Percentiles rank a stretch among this genome's conserved stretches.
These are phyloP conservation scores for Leptosomus discolor DNA, from an alignment of 2,113 vertebrate species.

Conservation along the genomic window DNA sequence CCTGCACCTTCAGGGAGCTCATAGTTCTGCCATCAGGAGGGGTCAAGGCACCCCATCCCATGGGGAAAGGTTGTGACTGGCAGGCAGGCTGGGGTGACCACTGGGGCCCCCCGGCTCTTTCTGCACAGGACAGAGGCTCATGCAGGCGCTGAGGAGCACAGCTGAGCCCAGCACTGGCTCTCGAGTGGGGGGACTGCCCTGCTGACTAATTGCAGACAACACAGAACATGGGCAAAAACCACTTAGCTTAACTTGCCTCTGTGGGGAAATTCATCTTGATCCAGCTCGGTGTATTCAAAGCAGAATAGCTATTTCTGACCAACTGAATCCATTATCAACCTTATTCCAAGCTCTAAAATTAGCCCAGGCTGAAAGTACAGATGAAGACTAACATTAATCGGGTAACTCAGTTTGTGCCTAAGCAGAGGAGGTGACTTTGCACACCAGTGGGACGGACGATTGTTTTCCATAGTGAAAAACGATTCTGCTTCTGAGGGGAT, in stretches of 20 bases:
- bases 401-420: background rate
- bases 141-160: fast-evolving
- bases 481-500: background rate
- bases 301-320: conserved; percentile 29
- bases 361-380: background rate
- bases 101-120: fast-evolving
- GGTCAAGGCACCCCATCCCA: fast-evolving
- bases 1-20: background rate
- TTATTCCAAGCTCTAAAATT: conserved; percentile 12
- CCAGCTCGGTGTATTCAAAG: background rate
- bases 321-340: background rate
- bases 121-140: fast-evolving
- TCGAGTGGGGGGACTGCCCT: background rate
- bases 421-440: background rate
- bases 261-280: background rate
- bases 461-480: background rate
- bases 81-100: background rate
- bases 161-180: background rate
- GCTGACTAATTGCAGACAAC: background rate
- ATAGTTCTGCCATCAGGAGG: fast-evolving
- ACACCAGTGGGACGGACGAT: background rate
- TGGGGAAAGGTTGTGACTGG: background rate
- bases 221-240: background rate
- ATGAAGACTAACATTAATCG: background rate
- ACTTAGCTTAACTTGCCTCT: background rate